phyloP scores from a whole-genome alignment of 92 coral and sea anemone genomes.

The Meandrina meandrites region DNA sequence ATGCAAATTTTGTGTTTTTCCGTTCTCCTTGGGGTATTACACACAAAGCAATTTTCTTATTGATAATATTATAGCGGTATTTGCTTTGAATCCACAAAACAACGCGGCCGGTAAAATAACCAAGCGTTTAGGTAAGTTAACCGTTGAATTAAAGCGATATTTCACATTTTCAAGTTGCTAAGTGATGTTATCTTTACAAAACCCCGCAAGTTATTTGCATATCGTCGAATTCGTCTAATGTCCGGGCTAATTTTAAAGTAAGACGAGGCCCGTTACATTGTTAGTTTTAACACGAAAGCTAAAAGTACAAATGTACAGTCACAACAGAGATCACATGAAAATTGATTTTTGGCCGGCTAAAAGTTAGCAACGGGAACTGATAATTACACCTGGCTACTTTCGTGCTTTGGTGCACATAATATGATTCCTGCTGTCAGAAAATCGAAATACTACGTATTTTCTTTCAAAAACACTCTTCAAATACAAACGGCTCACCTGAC shows the following conservation, averaged over 20 bases:
- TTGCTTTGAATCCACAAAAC: background rate
- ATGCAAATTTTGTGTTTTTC: conserved; percentile 24
- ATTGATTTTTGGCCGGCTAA: background rate
- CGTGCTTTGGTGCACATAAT: background rate
- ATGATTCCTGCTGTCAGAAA: background rate
- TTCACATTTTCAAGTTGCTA: conserved; percentile 24
- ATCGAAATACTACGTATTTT: background rate
- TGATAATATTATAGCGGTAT: background rate
- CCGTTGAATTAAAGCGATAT: background rate
- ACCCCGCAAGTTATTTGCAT: conserved; percentile 18
- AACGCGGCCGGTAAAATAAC: conserved; percentile 1
- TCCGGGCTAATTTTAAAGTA: background rate
- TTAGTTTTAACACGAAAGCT: background rate
- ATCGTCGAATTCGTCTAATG: background rate
- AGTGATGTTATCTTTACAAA: conserved; percentile 15
- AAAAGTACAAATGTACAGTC: background rate
- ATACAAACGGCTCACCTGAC: too few relatives aligned
- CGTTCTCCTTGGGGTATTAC: conserved; percentile 11
- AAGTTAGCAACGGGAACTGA: background rate
- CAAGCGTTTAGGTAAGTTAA: too few relatives aligned
- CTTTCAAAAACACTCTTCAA: background rate
- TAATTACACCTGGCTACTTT: background rate
- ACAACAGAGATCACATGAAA: too few relatives aligned
- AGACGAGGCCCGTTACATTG: background rate
- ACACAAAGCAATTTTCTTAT: conserved; percentile 23